Evolutionary conservation across 2,888 invertebrate genomes (phyloP).

Genomic region (Cantharis lateralis): DNA sequence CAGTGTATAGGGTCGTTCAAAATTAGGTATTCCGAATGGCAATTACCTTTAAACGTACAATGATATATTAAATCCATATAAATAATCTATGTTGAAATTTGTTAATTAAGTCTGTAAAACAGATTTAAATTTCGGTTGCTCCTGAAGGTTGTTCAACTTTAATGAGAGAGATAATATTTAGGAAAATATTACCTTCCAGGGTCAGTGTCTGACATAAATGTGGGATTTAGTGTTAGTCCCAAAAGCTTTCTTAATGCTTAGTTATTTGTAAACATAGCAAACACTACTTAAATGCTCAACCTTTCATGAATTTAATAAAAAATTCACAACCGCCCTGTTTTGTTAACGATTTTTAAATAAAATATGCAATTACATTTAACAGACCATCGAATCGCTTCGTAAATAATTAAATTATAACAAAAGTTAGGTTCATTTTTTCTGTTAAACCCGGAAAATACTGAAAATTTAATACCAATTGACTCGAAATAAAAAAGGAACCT

Average conservation of each 20-base stretch:
- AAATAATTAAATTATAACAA: not conserved
- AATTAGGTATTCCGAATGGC: too few species aligned
- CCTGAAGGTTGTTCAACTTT: not conserved
- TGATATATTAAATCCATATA: too few species aligned
- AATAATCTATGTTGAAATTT: too few species aligned
- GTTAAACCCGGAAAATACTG: not conserved
- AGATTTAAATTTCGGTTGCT: not conserved
- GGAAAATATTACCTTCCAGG: not conserved
- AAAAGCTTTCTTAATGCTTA: not conserved
- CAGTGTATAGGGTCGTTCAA: too few species aligned
- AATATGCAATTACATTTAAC: not conserved
- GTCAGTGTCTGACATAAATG: not conserved
- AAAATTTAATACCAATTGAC: not conserved
- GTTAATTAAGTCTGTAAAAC: not conserved
- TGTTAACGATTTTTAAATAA: not conserved
- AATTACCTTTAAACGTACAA: too few species aligned
- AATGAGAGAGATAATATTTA: not conserved
- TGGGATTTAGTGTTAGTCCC: not conserved
- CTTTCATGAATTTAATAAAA: not conserved
- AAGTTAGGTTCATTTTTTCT: not conserved
- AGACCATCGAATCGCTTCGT: not conserved
- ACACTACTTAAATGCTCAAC: not conserved
- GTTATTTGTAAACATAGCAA: not conserved
- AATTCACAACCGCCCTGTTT: not conserved
- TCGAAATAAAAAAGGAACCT: constrained; percentile 1